These are phyloP conservation scores for Physella acuta DNA, from an alignment of 1,140 invertebrate genomes.

Conservation along the genomic window DNA sequence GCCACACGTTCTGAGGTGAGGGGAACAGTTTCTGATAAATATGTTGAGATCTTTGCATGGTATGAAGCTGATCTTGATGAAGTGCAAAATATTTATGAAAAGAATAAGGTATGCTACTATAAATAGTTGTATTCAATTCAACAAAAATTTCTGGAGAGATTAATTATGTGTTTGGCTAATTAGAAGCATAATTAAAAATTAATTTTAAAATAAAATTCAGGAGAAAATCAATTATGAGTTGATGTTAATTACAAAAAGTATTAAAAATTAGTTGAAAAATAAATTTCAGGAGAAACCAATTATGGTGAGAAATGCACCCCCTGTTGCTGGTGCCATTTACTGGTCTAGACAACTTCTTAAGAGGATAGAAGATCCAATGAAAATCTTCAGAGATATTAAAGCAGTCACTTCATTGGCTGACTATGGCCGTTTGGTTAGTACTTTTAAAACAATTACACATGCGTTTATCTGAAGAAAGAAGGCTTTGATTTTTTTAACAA, in stretches of 20 bases:
- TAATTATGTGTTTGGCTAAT: no score
- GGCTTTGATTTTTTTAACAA: no score
- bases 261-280: no score
- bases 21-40: conserved; percentile 55
- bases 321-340: conserved; percentile 56
- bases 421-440: conserved; percentile 37
- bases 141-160: no score
- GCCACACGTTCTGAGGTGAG: conserved; percentile 50
- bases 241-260: no score
- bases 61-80: conserved; percentile 57
- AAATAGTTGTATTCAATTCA: no score
- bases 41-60: conserved; percentile 58
- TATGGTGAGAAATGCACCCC: conserved; percentile 54
- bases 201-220: no score
- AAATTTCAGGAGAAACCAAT: conserved; percentile 47
- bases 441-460: no score
- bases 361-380: conserved; percentile 58
- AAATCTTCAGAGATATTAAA: conserved; percentile 52
- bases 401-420: conserved; percentile 52
- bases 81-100: conserved; percentile 55
- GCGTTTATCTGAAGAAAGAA: no score
- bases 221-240: no score
- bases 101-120: conserved; percentile 56
- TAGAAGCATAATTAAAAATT: no score
- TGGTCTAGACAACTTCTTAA: conserved; percentile 57